These are phyloP conservation scores for Drosophila ohnishii DNA, from an alignment of 1,140 invertebrate species.

Conservation along the genomic window DNA sequence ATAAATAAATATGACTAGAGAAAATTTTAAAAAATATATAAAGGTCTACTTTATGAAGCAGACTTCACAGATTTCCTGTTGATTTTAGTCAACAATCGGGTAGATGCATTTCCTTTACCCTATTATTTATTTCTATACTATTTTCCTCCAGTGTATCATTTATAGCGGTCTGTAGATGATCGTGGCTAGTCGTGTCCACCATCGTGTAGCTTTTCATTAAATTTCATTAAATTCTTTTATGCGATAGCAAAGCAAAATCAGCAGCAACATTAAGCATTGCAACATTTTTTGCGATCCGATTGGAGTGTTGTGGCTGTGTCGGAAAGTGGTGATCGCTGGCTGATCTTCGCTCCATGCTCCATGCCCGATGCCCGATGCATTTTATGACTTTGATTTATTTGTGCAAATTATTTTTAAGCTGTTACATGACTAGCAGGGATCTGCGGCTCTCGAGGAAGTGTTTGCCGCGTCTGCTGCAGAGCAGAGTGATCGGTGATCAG, in stretches of 20 bases:
- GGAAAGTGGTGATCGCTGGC: slow-evolving; percentile 18
- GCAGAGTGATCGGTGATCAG: slow-evolving; percentile 29
- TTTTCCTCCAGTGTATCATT: slow-evolving; percentile 4
- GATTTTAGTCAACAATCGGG: background rate
- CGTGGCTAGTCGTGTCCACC: slow-evolving; percentile 63
- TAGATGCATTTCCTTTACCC: background rate
- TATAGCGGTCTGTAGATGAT: slow-evolving; percentile 16
- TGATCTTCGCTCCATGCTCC: slow-evolving; percentile 43
- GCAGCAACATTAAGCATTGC: slow-evolving; percentile 44
- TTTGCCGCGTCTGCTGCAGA: slow-evolving; percentile 44
- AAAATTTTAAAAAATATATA: background rate
- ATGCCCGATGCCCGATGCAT: slow-evolving; percentile 39
- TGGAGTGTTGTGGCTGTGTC: background rate
- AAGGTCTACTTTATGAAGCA: no score
- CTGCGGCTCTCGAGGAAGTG: slow-evolving; percentile 63
- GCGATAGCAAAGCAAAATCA: slow-evolving; percentile 67
- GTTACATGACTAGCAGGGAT: slow-evolving; percentile 62
- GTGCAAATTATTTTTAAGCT: slow-evolving; percentile 76
- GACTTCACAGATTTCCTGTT: background rate
- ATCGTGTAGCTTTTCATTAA: slow-evolving; percentile 80
- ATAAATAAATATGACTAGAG: background rate
- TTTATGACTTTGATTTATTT: slow-evolving; percentile 81
- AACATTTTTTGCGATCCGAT: slow-evolving; percentile 42
- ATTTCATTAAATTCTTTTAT: slow-evolving; percentile 82
- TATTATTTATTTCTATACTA: background rate